These are phyloP conservation scores for Aelia acuminata DNA, from an alignment of 2,888 invertebrate species.

Conservation along the genomic window DNA sequence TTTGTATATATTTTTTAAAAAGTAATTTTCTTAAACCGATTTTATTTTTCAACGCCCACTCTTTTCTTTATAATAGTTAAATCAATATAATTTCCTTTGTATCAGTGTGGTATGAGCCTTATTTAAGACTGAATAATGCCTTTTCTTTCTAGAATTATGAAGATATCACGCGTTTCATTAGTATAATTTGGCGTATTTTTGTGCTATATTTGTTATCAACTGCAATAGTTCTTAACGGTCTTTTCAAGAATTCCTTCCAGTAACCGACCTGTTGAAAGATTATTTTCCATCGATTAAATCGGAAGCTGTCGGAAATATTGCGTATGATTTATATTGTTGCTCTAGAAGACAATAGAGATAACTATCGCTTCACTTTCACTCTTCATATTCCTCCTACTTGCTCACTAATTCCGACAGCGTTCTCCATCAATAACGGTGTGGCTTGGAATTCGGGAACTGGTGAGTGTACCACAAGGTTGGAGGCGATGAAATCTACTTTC, in stretches of 20 bases:
- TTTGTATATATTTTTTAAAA: no score
- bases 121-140: no score
- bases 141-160: no score
- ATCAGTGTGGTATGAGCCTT: no score
- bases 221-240: neutral
- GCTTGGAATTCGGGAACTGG: neutral
- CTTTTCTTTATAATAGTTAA: no score
- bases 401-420: conserved; percentile 7
- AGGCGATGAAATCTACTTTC: neutral
- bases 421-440: neutral
- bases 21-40: no score
- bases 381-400: neutral
- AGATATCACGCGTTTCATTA: no score
- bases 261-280: neutral
- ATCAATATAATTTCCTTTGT: no score
- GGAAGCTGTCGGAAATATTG: neutral
- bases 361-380: conserved; percentile 19
- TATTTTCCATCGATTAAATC: neutral
- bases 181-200: no score
- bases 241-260: neutral
- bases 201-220: no score
- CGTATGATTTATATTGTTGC: neutral
- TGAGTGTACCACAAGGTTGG: neutral
- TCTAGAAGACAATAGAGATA: neutral
- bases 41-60: no score